phyloP scores from a whole-genome alignment of 2,797 vertebrate genomes.

The Pipistrellus pipistrellus region DNA sequence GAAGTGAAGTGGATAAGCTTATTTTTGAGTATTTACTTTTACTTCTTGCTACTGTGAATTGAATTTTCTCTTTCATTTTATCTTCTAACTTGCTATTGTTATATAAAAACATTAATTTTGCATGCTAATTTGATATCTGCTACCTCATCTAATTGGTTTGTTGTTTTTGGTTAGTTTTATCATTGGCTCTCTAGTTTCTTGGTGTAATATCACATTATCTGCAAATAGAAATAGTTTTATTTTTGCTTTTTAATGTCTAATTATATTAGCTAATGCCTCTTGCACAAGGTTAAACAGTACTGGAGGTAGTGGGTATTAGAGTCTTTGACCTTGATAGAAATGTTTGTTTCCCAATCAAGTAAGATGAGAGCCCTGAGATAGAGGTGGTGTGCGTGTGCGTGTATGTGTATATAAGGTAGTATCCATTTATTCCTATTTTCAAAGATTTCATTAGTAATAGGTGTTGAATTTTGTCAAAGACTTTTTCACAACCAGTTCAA shows the following conservation, averaged over 20 bases:
- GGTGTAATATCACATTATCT: background rate
- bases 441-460: background rate
- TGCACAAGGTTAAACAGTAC: background rate
- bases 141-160: conserved; percentile 14
- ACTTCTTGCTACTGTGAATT: background rate
- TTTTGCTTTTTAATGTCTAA: conserved; percentile 2
- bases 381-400: background rate
- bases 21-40: conserved; percentile 16
- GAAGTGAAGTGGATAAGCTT: background rate
- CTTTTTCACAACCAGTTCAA: background rate
- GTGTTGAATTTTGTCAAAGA: conserved; percentile 1
- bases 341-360: background rate
- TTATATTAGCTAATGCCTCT: background rate
- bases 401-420: background rate
- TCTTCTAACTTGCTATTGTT: conserved; percentile 6
- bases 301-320: background rate
- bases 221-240: background rate
- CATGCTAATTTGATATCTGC: background rate
- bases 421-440: background rate
- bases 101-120: background rate
- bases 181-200: background rate
- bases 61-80: background rate
- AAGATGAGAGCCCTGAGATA: background rate
- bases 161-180: conserved; percentile 3
- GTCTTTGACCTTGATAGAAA: background rate